Percentiles rank a stretch among this genome's conserved stretches.
phyloP scores from a whole-genome alignment of 2,113 vertebrate genomes.

The Burhinus oedicnemus region DNA sequence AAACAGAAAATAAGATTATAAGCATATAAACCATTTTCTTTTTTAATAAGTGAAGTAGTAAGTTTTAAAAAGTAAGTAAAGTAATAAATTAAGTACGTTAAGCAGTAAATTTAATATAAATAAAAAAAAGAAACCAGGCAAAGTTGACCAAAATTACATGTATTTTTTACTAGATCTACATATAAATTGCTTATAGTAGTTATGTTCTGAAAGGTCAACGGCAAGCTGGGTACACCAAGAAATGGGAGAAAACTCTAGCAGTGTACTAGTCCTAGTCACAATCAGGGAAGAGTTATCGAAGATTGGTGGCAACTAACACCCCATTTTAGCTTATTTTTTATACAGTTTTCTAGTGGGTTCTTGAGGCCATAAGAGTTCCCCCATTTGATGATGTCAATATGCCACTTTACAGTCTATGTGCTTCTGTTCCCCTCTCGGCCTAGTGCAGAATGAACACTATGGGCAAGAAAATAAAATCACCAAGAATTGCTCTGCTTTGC shows the following conservation, averaged over 20 bases:
- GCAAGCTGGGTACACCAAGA: background rate
- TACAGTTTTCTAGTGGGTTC: background rate
- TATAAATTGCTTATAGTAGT: background rate
- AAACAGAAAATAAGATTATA: background rate
- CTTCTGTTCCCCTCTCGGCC: background rate
- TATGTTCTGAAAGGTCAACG: background rate
- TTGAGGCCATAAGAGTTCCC: background rate
- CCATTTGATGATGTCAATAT: background rate
- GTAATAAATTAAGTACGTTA: background rate
- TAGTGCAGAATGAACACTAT: fast-evolving
- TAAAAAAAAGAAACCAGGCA: background rate
- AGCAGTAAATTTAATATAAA: background rate
- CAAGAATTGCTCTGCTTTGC: background rate
- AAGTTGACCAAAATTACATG: background rate
- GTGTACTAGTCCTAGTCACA: background rate
- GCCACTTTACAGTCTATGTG: background rate
- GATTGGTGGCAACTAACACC: background rate
- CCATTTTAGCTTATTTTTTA: background rate
- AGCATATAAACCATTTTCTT: fast-evolving
- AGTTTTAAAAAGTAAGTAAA: background rate
- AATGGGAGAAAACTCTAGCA: background rate
- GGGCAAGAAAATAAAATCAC: background rate
- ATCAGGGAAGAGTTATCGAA: background rate
- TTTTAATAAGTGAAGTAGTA: background rate
- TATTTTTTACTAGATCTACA: background rate